Conservation (phyloP, 2,797 vertebrate genomes). For the Tragelaphus oryx region DNA sequence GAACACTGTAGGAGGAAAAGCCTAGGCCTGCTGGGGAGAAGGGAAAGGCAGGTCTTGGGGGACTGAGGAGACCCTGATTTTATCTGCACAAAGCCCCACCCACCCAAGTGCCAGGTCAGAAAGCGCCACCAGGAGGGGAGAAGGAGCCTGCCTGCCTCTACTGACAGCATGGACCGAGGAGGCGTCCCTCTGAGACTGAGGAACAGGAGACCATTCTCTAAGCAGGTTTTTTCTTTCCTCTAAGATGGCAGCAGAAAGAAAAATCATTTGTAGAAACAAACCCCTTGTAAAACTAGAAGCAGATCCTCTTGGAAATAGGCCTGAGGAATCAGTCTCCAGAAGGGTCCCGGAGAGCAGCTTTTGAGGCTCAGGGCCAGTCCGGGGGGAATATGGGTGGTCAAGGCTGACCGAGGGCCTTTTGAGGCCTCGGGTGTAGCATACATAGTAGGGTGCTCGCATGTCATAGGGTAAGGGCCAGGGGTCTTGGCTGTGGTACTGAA, state of each 20-base stretch:
- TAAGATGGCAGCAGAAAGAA: constrained; percentile 56
- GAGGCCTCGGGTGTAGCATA: constrained; percentile 44
- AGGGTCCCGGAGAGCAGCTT: neutral
- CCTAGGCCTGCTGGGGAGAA: neutral
- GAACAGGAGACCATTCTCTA: neutral
- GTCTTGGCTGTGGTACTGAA: neutral
- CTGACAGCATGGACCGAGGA: neutral
- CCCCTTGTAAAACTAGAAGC: constrained; percentile 43
- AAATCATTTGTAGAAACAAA: constrained; percentile 34
- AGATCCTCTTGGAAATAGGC: neutral
- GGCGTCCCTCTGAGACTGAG: neutral
- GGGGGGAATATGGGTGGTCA: neutral
- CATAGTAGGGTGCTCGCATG: constrained; percentile 51
- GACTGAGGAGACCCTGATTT: neutral
- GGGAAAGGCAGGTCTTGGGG: neutral
- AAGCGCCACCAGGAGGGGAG: neutral
- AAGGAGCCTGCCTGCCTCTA: neutral
- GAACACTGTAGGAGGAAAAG: neutral
- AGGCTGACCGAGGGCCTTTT: neutral
- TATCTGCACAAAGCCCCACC: neutral
- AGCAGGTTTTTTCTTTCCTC: neutral
- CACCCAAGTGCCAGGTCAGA: neutral
- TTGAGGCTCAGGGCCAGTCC: neutral
- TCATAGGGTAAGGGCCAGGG: constrained; percentile 39
- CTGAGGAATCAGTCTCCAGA: constrained; percentile 10